Evolutionary conservation across 2,888 invertebrate genomes (phyloP).

Genomic region (Cephus sareptanus): DNA sequence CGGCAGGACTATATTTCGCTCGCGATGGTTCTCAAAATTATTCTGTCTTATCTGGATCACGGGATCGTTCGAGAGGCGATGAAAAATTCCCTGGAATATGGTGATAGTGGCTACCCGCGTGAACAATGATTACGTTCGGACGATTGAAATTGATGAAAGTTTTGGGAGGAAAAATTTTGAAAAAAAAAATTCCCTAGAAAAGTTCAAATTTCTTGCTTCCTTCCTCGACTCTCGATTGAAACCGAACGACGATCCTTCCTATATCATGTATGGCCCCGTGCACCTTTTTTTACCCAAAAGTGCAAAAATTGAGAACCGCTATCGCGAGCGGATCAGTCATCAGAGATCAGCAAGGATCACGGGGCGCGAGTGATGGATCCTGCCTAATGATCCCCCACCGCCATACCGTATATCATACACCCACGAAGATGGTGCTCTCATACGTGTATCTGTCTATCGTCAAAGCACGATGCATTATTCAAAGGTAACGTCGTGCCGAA

Average conservation of each 20-base stretch:
- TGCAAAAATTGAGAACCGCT: constrained; percentile 39
- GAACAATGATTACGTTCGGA: accelerated
- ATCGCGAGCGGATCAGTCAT: constrained; percentile 47
- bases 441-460: constrained; percentile 9
- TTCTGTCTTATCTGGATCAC: not conserved
- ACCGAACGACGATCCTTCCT: not conserved
- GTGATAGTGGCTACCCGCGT: no score
- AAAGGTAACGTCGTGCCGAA: constrained; percentile 11
- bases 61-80: no score
- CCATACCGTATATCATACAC: constrained; percentile 10
- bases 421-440: constrained; percentile 7
- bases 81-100: no score
- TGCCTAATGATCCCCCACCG: constrained; percentile 48
- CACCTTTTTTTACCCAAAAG: not conserved
- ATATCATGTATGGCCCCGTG: not conserved
- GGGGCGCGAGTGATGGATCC: constrained; percentile 51
- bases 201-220: no score
- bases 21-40: constrained; percentile 29
- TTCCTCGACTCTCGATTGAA: no score
- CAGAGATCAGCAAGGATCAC: constrained; percentile 50
- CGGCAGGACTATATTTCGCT: constrained; percentile 45
- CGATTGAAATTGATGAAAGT: not conserved
- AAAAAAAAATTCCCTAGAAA: not conserved
- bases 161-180: not conserved
- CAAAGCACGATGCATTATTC: constrained; percentile 26